A percentile compares a stretch with the other conserved stretches of the same genome.
Conservation (phyloP, 2,797 vertebrate species). For the Aulostomus chinensis region DNA sequence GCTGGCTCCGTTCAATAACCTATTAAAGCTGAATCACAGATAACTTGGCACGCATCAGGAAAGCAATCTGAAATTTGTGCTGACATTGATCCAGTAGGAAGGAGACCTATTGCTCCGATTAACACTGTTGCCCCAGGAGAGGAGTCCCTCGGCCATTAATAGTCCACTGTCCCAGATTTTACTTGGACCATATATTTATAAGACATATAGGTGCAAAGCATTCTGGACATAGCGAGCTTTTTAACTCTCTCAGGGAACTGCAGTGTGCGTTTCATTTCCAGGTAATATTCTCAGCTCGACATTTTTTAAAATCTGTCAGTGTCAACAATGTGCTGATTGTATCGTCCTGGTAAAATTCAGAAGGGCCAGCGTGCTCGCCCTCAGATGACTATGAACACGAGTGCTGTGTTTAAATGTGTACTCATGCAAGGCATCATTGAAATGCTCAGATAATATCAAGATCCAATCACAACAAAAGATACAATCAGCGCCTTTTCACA, state of each 20-base stretch:
- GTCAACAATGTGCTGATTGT: conserved; percentile 3
- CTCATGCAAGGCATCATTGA: too few species aligned
- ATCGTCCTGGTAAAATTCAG: too few species aligned
- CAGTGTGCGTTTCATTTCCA: conserved; percentile 26
- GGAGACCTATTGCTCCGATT: conserved; percentile 85
- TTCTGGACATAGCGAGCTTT: conserved; percentile 23
- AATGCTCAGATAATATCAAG: too few species aligned
- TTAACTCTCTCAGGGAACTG: conserved; percentile 15
- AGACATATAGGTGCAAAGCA: conserved; percentile 40
- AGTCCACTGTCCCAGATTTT: conserved; percentile 73
- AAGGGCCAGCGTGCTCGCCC: too few species aligned
- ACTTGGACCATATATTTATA: conserved; percentile 74
- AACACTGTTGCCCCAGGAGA: conserved; percentile 79
- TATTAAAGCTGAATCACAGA: conserved; percentile 89
- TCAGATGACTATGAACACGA: too few species aligned
- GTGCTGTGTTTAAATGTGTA: too few species aligned
- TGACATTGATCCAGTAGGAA: conserved; percentile 87
- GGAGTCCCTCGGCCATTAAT: conserved; percentile 72
- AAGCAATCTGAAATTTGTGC: conserved; percentile 88
- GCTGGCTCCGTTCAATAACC: conserved; percentile 84
- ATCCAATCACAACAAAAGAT: too few species aligned
- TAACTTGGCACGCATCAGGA: conserved; percentile 82
- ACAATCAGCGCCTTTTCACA: too few species aligned
- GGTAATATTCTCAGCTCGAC: conserved; percentile 2
- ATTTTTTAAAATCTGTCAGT: conserved; percentile 6